Evolutionary conservation across 1,140 invertebrate species (phyloP).

Genomic region (Saxidomus purpurata): DNA sequence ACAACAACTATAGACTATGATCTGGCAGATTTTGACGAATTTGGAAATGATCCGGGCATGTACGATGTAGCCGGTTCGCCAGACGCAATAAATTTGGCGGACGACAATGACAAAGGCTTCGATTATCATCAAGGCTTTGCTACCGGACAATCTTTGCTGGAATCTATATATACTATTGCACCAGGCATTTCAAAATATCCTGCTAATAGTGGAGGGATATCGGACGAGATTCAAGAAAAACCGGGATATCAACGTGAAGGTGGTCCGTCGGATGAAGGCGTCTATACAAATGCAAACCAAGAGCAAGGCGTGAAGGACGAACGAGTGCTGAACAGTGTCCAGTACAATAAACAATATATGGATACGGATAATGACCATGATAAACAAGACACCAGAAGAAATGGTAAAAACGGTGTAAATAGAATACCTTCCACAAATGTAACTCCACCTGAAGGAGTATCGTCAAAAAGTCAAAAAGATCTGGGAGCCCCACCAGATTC

Average conservation of each 20-base stretch:
- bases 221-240: conserved; percentile 19
- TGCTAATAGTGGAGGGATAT: conserved; percentile 4
- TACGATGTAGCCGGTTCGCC: conserved; percentile 17
- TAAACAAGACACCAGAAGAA: neutral
- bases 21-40: conserved; percentile 62
- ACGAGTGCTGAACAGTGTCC: neutral
- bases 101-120: conserved; percentile 3
- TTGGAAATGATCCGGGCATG: conserved; percentile 35
- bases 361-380: neutral
- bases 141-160: neutral
- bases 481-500: neutral
- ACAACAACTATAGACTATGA: conserved; percentile 64
- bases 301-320: neutral
- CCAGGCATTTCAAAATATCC: neutral
- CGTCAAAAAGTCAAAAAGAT: neutral
- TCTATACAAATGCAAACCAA: neutral
- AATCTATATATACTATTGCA: neutral
- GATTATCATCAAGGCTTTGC: neutral
- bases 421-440: neutral
- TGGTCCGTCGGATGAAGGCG: neutral
- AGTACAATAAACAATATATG: neutral
- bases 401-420: neutral
- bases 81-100: conserved; percentile 37
- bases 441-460: neutral
- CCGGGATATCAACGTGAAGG: neutral